phyloP scores from a whole-genome alignment of 2,888 invertebrate species.

The Cinara cedri region DNA sequence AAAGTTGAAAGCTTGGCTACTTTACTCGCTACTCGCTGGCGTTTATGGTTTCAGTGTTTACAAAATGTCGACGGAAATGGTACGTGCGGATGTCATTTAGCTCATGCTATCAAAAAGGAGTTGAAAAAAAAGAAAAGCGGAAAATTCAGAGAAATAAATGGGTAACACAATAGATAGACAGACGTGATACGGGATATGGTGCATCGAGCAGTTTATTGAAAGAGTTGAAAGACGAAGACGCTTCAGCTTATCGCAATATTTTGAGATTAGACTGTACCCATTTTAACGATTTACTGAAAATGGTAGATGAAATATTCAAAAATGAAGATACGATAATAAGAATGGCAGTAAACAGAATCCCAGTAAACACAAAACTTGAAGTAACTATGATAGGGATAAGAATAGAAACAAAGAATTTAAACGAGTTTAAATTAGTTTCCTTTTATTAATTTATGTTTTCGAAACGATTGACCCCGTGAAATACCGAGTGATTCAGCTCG shows the following conservation, averaged over 20 bases:
- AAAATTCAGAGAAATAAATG: no score
- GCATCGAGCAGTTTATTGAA: slow-evolving; percentile 51
- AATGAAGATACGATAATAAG: slow-evolving; percentile 44
- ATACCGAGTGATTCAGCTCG: no score
- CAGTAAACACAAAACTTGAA: no score
- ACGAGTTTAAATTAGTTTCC: no score
- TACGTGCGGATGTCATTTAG: no score
- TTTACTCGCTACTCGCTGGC: slow-evolving; percentile 18
- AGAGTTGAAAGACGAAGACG: slow-evolving; percentile 50
- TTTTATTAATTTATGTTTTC: no score
- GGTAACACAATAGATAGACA: slow-evolving; percentile 39
- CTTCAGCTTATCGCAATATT: slow-evolving; percentile 9
- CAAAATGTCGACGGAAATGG: no score
- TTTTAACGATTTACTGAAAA: slow-evolving; percentile 41
- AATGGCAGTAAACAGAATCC: slow-evolving; percentile 48
- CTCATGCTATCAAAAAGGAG: no score
- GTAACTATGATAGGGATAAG: no score
- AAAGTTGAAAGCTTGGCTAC: slow-evolving; percentile 32
- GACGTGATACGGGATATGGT: slow-evolving; percentile 43
- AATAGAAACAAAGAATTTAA: no score
- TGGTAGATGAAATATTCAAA: slow-evolving; percentile 39
- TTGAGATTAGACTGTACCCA: slow-evolving; percentile 9
- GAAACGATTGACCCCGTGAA: no score
- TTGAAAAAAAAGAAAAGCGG: no score
- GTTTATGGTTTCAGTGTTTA: not conserved